Conservation (phyloP, 2,113 vertebrate species). For the Galbula dea region DNA sequence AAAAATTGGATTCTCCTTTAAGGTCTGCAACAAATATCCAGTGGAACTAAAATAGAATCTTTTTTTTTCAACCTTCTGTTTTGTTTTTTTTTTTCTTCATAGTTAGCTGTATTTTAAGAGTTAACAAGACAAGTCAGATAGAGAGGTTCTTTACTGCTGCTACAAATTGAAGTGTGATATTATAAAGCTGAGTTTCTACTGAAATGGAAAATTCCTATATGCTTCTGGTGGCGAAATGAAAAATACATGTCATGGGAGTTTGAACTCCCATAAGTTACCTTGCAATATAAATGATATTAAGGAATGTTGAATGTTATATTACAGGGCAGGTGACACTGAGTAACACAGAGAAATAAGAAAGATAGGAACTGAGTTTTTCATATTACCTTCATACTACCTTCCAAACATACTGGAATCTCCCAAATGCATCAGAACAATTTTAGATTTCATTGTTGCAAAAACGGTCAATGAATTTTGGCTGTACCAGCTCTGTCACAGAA, state of each 20-base stretch:
- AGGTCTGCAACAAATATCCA: not conserved
- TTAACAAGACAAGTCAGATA: conserved; percentile 13
- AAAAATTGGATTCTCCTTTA: not conserved
- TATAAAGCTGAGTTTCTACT: not conserved
- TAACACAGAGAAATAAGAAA: not conserved
- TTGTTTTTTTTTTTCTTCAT: not conserved
- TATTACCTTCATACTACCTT: not conserved
- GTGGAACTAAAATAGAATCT: not conserved
- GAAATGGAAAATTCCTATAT: not conserved
- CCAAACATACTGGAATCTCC: not conserved
- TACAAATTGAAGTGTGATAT: not conserved
- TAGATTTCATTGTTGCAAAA: not conserved
- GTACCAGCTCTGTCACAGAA: not conserved
- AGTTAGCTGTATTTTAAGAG: not conserved
- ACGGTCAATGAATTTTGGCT: not conserved
- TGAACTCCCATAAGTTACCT: conserved; percentile 26
- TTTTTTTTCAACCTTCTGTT: not conserved
- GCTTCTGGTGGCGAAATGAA: conserved; percentile 31
- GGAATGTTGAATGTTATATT: conserved; percentile 26
- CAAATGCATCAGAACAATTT: not conserved
- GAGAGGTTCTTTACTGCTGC: not conserved
- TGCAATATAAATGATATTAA: conserved; percentile 31
- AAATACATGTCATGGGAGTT: conserved; percentile 24
- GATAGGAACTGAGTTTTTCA: not conserved
- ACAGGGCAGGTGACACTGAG: not conserved